Conservation (phyloP, 2,888 invertebrate genomes). For the Psylliodes chrysocephalus region DNA sequence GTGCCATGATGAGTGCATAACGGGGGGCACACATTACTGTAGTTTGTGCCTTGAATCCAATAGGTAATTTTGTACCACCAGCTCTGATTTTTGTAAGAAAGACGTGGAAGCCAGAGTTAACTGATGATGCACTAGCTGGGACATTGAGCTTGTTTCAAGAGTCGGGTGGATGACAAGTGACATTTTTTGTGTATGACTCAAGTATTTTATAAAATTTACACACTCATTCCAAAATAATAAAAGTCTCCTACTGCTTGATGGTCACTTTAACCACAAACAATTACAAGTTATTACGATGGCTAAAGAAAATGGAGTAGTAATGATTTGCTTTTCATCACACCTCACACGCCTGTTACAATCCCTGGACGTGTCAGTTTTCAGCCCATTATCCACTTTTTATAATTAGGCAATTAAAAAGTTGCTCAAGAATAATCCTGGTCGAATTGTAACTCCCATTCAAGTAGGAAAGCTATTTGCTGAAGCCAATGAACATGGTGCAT, state of each 20-base stretch:
- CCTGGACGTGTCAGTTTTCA: neutral
- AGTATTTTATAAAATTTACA: neutral
- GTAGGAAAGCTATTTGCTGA: too few species aligned
- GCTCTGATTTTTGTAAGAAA: neutral
- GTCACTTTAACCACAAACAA: neutral
- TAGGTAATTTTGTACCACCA: neutral
- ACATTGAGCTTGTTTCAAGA: neutral
- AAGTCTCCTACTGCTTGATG: neutral
- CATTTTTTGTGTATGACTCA: neutral
- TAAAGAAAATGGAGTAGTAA: neutral
- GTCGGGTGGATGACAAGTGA: neutral
- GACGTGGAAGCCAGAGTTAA: neutral
- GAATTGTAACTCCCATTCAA: too few species aligned
- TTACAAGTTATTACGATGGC: neutral
- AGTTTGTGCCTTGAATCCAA: neutral
- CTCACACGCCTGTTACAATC: neutral
- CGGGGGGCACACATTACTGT: neutral
- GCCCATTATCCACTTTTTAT: neutral
- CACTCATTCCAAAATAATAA: neutral
- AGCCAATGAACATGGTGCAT: too few species aligned
- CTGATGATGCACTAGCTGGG: neutral
- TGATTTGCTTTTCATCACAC: neutral
- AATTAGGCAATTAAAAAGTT: too few species aligned
- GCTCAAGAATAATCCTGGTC: too few species aligned
- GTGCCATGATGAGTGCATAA: neutral